These are phyloP conservation scores for Phymorhynchus buccinoides DNA, from an alignment of 1,140 invertebrate species.

Conservation along the genomic window DNA sequence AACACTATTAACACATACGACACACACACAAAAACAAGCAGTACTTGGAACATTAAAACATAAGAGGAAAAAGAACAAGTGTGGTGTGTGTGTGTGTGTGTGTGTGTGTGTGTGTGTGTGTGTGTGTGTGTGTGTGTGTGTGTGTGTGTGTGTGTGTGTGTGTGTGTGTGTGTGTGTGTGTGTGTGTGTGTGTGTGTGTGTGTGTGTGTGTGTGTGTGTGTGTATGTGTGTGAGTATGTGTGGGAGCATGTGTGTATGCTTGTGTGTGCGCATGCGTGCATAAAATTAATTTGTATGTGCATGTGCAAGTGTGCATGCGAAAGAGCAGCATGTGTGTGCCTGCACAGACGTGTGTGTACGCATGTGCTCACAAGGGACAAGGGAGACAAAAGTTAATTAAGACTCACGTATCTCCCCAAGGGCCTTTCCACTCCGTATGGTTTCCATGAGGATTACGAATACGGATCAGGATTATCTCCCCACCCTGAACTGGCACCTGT, in stretches of 20 bases:
- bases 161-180: not conserved
- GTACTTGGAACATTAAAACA: no score
- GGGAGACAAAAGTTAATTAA: not conserved
- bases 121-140: not conserved
- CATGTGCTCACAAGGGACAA: no score
- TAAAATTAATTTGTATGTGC: not conserved
- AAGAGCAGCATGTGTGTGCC: not conserved
- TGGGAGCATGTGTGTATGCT: not conserved
- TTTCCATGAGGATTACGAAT: slow-evolving; percentile 97
- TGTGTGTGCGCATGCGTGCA: not conserved
- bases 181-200: not conserved
- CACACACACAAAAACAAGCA: no score
- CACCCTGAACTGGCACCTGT: not conserved
- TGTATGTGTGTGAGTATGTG: not conserved
- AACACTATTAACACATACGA: no score
- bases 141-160: not conserved
- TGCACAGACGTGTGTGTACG: not conserved
- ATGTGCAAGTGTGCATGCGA: not conserved
- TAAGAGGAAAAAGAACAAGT: not conserved
- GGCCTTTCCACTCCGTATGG: slow-evolving; percentile 95
- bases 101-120: not conserved
- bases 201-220: not conserved
- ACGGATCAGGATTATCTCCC: slow-evolving; percentile 79
- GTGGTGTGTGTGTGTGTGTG: not conserved
- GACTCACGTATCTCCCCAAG: slow-evolving; percentile 91